phyloP scores from a whole-genome alignment of 37 sponge, comb jelly and placozoan species.

The Crambe crambe region DNA sequence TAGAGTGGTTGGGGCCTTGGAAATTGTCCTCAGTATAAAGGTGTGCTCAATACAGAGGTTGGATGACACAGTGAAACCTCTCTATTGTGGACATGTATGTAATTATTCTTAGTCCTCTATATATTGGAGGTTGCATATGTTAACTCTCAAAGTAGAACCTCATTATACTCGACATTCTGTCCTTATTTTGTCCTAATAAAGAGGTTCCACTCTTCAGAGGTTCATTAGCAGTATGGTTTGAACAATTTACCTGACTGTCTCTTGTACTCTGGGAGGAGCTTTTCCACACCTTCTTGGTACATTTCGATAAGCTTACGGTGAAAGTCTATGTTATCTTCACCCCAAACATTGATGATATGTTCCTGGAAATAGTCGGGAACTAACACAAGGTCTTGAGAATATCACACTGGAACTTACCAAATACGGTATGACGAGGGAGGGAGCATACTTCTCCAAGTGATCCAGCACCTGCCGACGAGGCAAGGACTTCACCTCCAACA shows the following conservation, averaged over 20 bases:
- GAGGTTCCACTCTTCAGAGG: too few relatives aligned
- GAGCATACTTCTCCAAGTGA: conserved; percentile 46
- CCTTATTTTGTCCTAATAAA: too few relatives aligned
- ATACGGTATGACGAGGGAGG: conserved; percentile 56
- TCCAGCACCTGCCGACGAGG: conserved; percentile 59
- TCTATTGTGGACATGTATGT: too few relatives aligned
- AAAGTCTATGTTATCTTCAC: conserved; percentile 46
- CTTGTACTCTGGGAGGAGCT: conserved; percentile 28
- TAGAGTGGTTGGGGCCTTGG: too few relatives aligned
- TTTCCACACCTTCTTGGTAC: conserved; percentile 34
- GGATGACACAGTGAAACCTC: too few relatives aligned
- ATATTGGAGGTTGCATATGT: too few relatives aligned
- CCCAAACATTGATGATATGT: conserved; percentile 67
- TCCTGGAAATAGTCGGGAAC: conserved; percentile 38
- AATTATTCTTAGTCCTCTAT: too few relatives aligned
- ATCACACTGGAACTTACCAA: conserved; percentile 43
- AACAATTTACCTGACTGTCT: not conserved
- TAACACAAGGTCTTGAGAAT: not conserved
- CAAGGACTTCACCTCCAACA: conserved; percentile 57
- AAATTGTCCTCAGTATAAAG: too few relatives aligned
- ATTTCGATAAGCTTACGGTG: conserved; percentile 73
- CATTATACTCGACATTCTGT: too few relatives aligned
- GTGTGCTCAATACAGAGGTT: too few relatives aligned
- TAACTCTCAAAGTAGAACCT: too few relatives aligned
- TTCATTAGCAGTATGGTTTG: too few relatives aligned